Evolutionary conservation across 2,888 invertebrate genomes (phyloP).

Genomic region (Tiphia femorata): DNA sequence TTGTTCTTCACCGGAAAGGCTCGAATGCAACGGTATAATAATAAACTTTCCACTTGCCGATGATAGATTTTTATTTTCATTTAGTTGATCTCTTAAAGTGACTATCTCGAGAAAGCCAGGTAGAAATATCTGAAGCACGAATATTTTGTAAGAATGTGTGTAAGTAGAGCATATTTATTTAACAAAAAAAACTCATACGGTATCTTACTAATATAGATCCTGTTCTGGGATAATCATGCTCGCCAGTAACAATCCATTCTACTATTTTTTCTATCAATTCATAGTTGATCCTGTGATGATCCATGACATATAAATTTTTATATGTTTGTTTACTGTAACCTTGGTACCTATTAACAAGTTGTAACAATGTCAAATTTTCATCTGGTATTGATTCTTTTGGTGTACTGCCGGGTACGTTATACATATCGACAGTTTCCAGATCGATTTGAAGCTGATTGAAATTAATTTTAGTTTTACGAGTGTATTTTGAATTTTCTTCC

Average conservation of each 20-base stretch:
- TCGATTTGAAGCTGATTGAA: slow-evolving; percentile 75
- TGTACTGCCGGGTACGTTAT: slow-evolving; percentile 72
- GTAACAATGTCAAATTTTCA: slow-evolving; percentile 78
- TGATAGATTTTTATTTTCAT: slow-evolving; percentile 76
- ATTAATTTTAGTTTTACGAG: slow-evolving; percentile 76
- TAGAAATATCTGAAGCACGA: slow-evolving; percentile 73
- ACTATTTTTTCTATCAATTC: slow-evolving; percentile 82
- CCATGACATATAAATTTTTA: slow-evolving; percentile 83
- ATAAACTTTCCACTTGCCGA: slow-evolving; percentile 76
- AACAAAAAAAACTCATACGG: background rate
- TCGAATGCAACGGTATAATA: slow-evolving; percentile 88
- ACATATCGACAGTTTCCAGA: slow-evolving; percentile 75
- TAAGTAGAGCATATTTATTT: background rate
- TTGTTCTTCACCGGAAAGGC: slow-evolving; percentile 88
- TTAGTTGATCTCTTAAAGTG: slow-evolving; percentile 77
- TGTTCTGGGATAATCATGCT: slow-evolving; percentile 76
- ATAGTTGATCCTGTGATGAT: slow-evolving; percentile 82
- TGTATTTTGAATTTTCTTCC: slow-evolving; percentile 75
- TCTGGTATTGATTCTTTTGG: slow-evolving; percentile 77
- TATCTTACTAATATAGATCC: slow-evolving; percentile 81
- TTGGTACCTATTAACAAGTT: slow-evolving; percentile 77
- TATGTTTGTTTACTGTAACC: slow-evolving; percentile 76
- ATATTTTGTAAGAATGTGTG: no score
- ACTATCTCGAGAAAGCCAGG: slow-evolving; percentile 87
- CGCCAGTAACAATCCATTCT: slow-evolving; percentile 78